Conservation (phyloP, 1,140 invertebrate genomes). For the Magallana ariakensis region DNA sequence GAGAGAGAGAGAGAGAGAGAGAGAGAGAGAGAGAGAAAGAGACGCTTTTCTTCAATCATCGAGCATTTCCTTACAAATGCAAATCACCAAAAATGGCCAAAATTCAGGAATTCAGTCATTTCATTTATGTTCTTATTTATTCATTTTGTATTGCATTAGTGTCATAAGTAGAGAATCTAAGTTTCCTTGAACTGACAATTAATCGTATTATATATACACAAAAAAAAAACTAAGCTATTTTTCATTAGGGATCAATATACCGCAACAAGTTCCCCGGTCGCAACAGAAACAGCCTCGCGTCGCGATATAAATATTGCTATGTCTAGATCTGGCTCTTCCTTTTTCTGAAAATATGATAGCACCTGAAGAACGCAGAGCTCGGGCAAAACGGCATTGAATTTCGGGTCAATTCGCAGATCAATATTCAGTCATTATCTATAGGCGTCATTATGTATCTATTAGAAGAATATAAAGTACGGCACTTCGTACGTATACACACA, state of each 20-base stretch:
- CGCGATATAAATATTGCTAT: background rate
- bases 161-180: too few relatives aligned
- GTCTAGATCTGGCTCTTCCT: background rate
- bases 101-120: too few relatives aligned
- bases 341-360: background rate
- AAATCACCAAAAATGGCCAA: too few relatives aligned
- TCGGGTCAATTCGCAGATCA: conserved; percentile 10
- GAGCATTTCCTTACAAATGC: too few relatives aligned
- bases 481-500: background rate
- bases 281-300: background rate
- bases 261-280: background rate
- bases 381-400: background rate
- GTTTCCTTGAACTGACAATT: too few relatives aligned
- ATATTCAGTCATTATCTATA: background rate
- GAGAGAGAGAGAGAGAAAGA: too few relatives aligned
- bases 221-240: background rate
- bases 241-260: background rate
- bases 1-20: too few relatives aligned
- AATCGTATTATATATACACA: background rate
- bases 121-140: too few relatives aligned
- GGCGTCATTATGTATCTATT: background rate
- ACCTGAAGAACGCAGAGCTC: background rate
- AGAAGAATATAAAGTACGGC: background rate
- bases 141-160: too few relatives aligned
- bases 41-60: too few relatives aligned